Evolutionary conservation across 1,140 invertebrate genomes (phyloP), one percentile per base, ranked within the genome.

Genomic region (Lycorma delicatula): DNA sequence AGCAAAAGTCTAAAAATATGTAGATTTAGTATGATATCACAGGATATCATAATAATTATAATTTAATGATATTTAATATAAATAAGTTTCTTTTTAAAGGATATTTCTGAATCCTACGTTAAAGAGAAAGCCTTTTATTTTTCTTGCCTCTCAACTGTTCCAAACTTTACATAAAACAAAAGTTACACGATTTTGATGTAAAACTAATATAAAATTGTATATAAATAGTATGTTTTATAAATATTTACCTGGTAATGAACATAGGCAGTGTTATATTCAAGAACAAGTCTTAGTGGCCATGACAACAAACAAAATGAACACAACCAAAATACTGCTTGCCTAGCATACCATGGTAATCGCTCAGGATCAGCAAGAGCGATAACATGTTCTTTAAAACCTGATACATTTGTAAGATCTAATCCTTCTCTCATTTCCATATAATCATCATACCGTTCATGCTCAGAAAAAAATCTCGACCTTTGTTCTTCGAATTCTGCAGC

Each of bases 341-440:
- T 81, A 2, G 78, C 78, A 69, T 82, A 85, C 80, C 81, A 85
- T 58, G 81, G 75, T 68, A 81, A 71, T 65, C 78, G 68, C 70
- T 85, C 76, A 58, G 78, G 72, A 68, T 86, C 76, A 61, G 81
- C 73, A 73, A 79, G 77, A 67, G 85, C 72, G 68, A 71, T 79
- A 73, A 87, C 79, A 59, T 81, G 79, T 67, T 88, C 84, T 62
- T 81, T 80, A 70, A 88, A 84, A 58, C 73, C 73, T 9, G 64
- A 26, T n/a, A 75, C 71, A 64, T 78, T 77, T 3, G 76, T 78
- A 12, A 93, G 75, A 69, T 92, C 89, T 48, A 93, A 77, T 11
- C 89, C 89, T 67, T 93, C 91, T 3, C 86, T 72, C 79, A 90
- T 91, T 74, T 93, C 89, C 85, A 92, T 87, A 70, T 91, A 92